Base-by-base conservation (phyloP, 1,140 invertebrate species). In the Steinernema khuongi region DNA sequence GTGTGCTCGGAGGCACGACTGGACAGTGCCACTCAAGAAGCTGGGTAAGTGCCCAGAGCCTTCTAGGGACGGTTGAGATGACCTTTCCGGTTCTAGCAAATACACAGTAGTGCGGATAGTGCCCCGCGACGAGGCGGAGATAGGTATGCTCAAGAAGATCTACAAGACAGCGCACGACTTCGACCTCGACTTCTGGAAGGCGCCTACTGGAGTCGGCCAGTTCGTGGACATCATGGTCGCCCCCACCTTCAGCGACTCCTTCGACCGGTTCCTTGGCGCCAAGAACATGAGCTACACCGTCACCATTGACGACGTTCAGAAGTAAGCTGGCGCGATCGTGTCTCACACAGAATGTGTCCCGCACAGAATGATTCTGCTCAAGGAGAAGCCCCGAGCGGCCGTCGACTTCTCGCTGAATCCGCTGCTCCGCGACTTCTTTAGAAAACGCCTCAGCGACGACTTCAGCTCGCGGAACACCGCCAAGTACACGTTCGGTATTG, bases 201-300 rank as follows among this genome's bases (percentile, higher is more conserved):
- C 81, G 17, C 88, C 88, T 0, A 80, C 80, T 7, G 74, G 75
- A 33, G 73, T 85, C 1, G 91, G 90, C 75, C 87, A 89, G 33
- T 88, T 90, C 22, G 89, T 90, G 0, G 91, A 92, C 80, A 85
- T 92, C 0, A 87, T 92, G 28, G 88, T 92, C 22, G 89, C 91
- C 1, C 90, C 90, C 7, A 89, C 89, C 36, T 85, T 90, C 41
- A 79, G 90, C 1, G 80, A 85, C 0, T 89, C 91, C 50, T 86
- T 92, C 0, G 89, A 90, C 80, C 88, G 89, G 31, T 89, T 89
- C 70, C 82, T 92, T 0, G 88, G 88, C 44, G 88, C 89, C 4
- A 88, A 88, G 70, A 88, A 88, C 32, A 89, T 92, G 11, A 87
- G 90, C 30, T 90, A 89, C 79, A 88, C 89, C 68, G 88, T 92